Percentiles rank a stretch among this genome's conserved stretches.
phyloP scores from a whole-genome alignment of 2,888 invertebrate species.

The Drosophila diplacantha region DNA sequence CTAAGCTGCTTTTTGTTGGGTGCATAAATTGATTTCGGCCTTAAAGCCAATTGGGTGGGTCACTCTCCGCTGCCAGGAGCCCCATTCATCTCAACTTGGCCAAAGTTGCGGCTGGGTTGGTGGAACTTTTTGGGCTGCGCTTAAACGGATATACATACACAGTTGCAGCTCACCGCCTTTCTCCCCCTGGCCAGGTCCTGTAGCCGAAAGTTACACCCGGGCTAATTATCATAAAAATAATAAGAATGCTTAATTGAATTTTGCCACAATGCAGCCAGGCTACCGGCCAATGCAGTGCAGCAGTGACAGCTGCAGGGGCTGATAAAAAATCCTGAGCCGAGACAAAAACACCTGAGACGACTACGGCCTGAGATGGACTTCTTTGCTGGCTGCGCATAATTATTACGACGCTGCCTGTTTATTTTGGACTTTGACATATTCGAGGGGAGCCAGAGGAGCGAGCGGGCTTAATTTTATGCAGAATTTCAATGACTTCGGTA shows the following conservation, averaged over 20 bases:
- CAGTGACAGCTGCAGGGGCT: conserved; percentile 35
- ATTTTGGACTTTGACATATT: conserved; percentile 60
- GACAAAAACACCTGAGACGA: conserved; percentile 23
- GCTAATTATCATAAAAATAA: conserved; percentile 70
- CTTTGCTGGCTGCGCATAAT: conserved; percentile 55
- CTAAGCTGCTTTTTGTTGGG: conserved; percentile 39
- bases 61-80: conserved; percentile 5
- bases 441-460: conserved; percentile 17
- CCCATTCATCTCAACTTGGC: conserved; percentile 20
- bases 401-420: conserved; percentile 55
- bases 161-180: conserved; percentile 7
- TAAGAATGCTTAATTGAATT: conserved; percentile 60
- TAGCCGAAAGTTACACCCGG: conserved; percentile 23
- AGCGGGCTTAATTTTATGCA: conserved; percentile 58
- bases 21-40: conserved; percentile 58
- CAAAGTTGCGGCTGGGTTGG: conserved; percentile 44
- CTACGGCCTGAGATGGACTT: conserved; percentile 2
- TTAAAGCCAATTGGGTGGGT: conserved; percentile 51
- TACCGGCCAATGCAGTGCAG: neutral
- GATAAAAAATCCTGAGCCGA: conserved; percentile 47
- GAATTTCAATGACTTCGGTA: conserved; percentile 57
- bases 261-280: conserved; percentile 47
- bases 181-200: conserved; percentile 5
- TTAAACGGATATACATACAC: conserved; percentile 22
- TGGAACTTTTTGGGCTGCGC: conserved; percentile 24